Base-by-base conservation (phyloP, 2,113 vertebrate species). In the Cochlearius cochlearius region DNA sequence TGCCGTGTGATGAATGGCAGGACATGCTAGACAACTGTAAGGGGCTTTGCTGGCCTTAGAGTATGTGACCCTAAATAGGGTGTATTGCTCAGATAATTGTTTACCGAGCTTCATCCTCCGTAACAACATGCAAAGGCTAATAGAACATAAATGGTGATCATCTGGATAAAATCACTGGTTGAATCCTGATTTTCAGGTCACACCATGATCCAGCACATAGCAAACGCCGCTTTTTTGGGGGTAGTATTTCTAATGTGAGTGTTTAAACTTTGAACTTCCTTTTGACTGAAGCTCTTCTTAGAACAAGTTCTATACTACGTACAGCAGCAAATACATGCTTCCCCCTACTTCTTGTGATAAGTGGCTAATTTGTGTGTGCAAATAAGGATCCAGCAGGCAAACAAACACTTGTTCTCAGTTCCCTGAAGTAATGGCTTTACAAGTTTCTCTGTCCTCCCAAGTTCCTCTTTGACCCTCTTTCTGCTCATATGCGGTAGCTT, bases 151-250 rank as follows among this genome's bases (percentile, higher is more conserved):
- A 67, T 1, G 2, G 22, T 73, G 17, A 41, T 83, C 17, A 50
- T 74, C 22, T 80, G 27, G n/a, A n/a, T 88, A 47, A 55, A 73
- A 63, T 76, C 60, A 34, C 7, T 43, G 16, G 8, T 67, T 36
- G 50, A 88, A 81, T 60, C 30, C 30, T 1, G 0, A 60, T 49
- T 64, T 74, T 73, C 21, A 78, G 38, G 52, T 87, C 45, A 78
- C 5, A 34, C 7, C 1, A 17, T 56, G 7, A 73, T 49, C 26
- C 41, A 60, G 8, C 50, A 47, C 5, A 0, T 36, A 56, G 45
- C 45, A 83, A 68, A 81, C 55, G 12, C 23, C 2, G 0, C 2
- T 0, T n/a, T 11, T 86, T 62, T 45, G 9, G 0, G 3, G 36
- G 18, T 39, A 38, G 11, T 59, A 64, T 67, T 88, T 84, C 84